A percentile compares a stretch with the other conserved stretches of the same genome.
Conservation (phyloP, 2,888 invertebrate species). For the Laspeyria flexula region DNA sequence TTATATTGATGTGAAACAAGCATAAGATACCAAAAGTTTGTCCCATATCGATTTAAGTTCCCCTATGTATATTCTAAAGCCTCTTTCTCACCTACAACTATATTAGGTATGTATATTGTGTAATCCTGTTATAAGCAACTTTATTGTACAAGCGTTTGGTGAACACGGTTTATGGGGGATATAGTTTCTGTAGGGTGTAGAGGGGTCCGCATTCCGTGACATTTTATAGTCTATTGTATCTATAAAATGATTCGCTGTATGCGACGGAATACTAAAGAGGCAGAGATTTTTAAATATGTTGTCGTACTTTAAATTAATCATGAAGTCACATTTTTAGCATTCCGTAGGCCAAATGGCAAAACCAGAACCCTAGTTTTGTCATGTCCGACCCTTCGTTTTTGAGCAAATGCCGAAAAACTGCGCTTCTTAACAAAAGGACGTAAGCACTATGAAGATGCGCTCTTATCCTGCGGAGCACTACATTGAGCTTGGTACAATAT, state of each 20-base stretch:
- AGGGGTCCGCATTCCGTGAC: slow-evolving; percentile 14
- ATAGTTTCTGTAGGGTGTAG: slow-evolving; percentile 19
- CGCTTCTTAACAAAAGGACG: too few relatives aligned
- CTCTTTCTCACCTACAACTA: background rate
- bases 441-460: too few relatives aligned
- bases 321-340: too few relatives aligned
- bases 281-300: too few relatives aligned
- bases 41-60: background rate
- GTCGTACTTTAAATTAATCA: too few relatives aligned
- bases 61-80: background rate
- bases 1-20: background rate
- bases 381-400: too few relatives aligned
- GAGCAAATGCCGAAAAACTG: too few relatives aligned
- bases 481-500: too few relatives aligned
- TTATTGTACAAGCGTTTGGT: background rate
- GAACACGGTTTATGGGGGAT: slow-evolving; percentile 20
- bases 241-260: slow-evolving; percentile 13
- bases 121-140: background rate
- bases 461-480: too few relatives aligned
- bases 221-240: slow-evolving; percentile 15
- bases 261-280: background rate
- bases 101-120: slow-evolving; percentile 1
- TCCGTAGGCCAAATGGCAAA: too few relatives aligned
- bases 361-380: too few relatives aligned
- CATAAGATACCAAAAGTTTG: background rate